Percentiles rank a stretch among this genome's conserved stretches.
phyloP scores from a whole-genome alignment of 2,888 invertebrate species.

The Acanthoscelides obtectus region DNA sequence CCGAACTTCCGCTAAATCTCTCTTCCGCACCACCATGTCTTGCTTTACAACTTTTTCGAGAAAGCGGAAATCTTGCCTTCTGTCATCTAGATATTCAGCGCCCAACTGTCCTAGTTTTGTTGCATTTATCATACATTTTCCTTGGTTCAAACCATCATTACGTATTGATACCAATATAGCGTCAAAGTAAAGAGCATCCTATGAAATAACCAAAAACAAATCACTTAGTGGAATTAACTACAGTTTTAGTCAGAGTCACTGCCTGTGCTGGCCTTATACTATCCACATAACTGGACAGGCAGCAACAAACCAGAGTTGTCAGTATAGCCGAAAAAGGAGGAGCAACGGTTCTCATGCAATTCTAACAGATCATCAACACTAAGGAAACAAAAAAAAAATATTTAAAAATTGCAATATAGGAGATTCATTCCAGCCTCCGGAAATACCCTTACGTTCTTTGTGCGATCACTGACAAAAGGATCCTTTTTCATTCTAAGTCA shows the following conservation, averaged over 20 bases:
- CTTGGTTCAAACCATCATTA: constrained; percentile 57
- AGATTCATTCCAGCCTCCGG: too few relatives aligned
- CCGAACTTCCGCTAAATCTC: constrained; percentile 52
- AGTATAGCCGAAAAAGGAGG: too few relatives aligned
- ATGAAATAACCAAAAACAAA: constrained; percentile 8
- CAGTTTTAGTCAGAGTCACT: neutral
- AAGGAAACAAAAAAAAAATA: too few relatives aligned
- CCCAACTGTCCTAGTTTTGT: constrained; percentile 64
- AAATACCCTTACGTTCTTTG: too few relatives aligned
- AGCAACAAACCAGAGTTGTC: too few relatives aligned
- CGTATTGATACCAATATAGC: constrained; percentile 56
- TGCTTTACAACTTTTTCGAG: constrained; percentile 57
- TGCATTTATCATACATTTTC: constrained; percentile 58
- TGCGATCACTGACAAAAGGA: too few relatives aligned
- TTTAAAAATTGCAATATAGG: too few relatives aligned
- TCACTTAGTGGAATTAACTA: neutral
- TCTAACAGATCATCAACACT: too few relatives aligned
- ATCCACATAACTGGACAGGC: too few relatives aligned
- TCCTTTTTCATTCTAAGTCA: too few relatives aligned
- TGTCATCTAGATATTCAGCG: constrained; percentile 61
- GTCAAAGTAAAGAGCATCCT: constrained; percentile 64
- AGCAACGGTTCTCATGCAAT: too few relatives aligned
- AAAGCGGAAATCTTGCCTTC: constrained; percentile 56
- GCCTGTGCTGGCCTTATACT: neutral
- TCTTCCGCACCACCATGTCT: constrained; percentile 59